Base-by-base conservation (phyloP, 2,797 vertebrate genomes). In the Scleropages formosus region DNA sequence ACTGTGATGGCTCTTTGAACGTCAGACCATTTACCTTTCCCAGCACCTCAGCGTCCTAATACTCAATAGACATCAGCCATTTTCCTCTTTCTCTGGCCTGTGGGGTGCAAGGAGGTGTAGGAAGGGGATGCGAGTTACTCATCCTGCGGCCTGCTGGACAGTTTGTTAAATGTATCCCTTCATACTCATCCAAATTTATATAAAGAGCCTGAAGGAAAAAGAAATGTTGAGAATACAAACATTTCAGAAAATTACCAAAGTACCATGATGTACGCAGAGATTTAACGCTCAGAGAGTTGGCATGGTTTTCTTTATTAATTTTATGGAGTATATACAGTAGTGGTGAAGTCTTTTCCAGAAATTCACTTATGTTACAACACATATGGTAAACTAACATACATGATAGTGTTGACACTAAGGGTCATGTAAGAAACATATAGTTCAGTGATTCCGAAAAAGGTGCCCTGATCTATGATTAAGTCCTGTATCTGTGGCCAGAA, bases 21-120 rank as follows among this genome's bases (percentile, higher is more conserved):
- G 77, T 60, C 67, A 72, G 59, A 72, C 60, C 59, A 49, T 67
- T 51, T 71, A 76, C 65, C 66, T 63, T 58, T 47, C 58, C 24
- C 72, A 24, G 63, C 60, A 27, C 39, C 64, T 76, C 80, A 39
- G 16, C 75, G 77, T 67, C 75, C 78, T 77, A 84, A 74, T 77
- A 31, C 59, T 64, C 26, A 60, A 80, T 79, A 79, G 71, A 73
- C 75, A 80, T 80, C 81, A 78, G 70, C 78, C 65, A 79, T 80
- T 79, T 78, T 76, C 73, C 75, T 73, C 71, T 60, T n/a, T 58
- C 68, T 63, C 71, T 77, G 65, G 78, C 4, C 53, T 72, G 65
- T 39, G 64, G 67, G 27, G 16, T n/a, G 49, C 31, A 58, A 18
- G 24, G 74, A 53, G 49, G 46, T 65, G 16, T 72, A 74, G 79